phyloP scores from a whole-genome alignment of 2,888 invertebrate species.

The Himalopsyche japonica region DNA sequence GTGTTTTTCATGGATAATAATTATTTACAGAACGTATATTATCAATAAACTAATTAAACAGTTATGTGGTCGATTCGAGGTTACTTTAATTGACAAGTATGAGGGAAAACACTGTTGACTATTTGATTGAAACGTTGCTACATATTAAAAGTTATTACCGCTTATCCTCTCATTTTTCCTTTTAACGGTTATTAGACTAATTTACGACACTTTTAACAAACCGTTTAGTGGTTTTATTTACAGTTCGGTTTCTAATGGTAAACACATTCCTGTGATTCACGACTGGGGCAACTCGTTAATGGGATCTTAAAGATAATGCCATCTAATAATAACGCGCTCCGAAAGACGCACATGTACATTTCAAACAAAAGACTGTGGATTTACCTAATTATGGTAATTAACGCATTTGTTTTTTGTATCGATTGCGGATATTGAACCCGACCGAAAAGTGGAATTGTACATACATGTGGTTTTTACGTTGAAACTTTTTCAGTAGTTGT shows the following conservation, averaged over 20 bases:
- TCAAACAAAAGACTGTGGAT: background rate
- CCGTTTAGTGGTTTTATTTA: conserved; percentile 17
- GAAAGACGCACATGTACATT: background rate
- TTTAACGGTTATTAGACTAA: conserved; percentile 24
- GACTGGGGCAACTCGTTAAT: background rate
- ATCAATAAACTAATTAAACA: background rate
- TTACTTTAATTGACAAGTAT: background rate
- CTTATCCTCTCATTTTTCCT: background rate
- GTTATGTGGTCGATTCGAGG: background rate
- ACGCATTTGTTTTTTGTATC: background rate
- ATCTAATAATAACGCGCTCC: background rate
- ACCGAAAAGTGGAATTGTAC: background rate
- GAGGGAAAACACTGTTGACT: background rate
- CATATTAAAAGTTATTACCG: background rate
- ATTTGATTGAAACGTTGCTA: background rate
- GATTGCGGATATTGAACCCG: background rate
- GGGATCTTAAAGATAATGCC: background rate
- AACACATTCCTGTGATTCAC: background rate
- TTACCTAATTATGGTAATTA: background rate
- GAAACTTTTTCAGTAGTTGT: too few relatives aligned
- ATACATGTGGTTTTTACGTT: background rate
- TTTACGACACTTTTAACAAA: conserved; percentile 19
- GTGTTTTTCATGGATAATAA: background rate
- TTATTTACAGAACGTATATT: background rate
- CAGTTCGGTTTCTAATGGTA: conserved; percentile 9